phyloP scores from a whole-genome alignment of 2,113 vertebrate genomes.

The Sinocyclocheilus maitianheensis region DNA sequence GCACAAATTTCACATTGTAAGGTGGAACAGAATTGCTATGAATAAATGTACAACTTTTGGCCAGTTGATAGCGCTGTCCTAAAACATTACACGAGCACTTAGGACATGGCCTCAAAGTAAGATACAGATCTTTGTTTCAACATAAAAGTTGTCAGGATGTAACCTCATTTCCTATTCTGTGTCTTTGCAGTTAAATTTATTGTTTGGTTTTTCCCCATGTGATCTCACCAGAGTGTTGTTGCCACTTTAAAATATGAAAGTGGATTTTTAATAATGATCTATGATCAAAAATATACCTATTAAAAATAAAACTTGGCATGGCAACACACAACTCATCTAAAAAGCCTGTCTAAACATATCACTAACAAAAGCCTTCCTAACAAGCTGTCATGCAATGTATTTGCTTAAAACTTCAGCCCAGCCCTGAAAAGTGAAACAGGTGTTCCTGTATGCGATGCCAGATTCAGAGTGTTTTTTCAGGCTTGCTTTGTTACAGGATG shows the following conservation, averaged over 20 bases:
- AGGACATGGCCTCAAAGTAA: neutral
- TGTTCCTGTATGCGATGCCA: neutral
- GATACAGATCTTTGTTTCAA: neutral
- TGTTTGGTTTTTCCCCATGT: neutral
- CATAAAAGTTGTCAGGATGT: neutral
- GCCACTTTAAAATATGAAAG: too few relatives aligned
- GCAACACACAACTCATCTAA: neutral
- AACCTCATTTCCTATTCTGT: neutral
- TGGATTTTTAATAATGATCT: neutral
- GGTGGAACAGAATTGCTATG: too few relatives aligned
- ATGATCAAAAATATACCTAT: neutral
- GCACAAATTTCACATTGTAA: neutral
- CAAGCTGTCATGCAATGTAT: neutral
- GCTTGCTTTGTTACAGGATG: neutral
- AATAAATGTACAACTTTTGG: neutral
- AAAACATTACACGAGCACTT: neutral
- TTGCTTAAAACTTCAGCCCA: neutral
- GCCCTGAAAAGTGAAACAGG: neutral
- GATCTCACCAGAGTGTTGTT: neutral
- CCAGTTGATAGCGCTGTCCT: neutral
- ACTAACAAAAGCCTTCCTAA: neutral
- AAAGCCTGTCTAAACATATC: neutral
- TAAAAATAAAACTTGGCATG: too few relatives aligned
- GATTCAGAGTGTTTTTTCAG: neutral
- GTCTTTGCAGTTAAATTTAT: neutral